These are phyloP conservation scores for Cataglyphis cursor DNA, from an alignment of 2,888 invertebrate genomes.

Conservation along the genomic window DNA sequence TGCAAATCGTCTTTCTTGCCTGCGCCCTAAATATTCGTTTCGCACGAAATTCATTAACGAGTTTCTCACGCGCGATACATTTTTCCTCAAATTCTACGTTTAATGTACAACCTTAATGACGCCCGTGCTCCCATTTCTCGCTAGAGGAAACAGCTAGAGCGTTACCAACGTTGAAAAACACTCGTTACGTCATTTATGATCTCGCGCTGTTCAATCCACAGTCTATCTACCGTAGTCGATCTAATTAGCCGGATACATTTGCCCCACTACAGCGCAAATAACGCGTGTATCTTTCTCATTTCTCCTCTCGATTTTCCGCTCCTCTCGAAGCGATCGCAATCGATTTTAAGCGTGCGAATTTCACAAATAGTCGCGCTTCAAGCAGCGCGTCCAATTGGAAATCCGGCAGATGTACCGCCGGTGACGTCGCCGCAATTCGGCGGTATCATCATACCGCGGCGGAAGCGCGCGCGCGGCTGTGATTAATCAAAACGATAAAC, in stretches of 20 bases:
- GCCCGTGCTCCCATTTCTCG: conserved; percentile 31
- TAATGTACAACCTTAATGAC: conserved; percentile 13
- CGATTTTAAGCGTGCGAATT: conserved; percentile 34
- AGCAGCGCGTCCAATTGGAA: conserved; percentile 37
- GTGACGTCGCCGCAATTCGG: conserved; percentile 35
- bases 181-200: conserved; percentile 29
- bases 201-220: neutral
- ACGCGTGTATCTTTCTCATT: conserved; percentile 38
- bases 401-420: conserved; percentile 34
- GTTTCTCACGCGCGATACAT: conserved; percentile 4
- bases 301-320: conserved; percentile 27
- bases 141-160: conserved; percentile 1
- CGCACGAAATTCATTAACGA: conserved; percentile 31
- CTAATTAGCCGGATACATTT: conserved; percentile 57
- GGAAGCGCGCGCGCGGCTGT: conserved; percentile 27
- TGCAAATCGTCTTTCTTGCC: neutral
- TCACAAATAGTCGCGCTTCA: conserved; percentile 28
- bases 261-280: neutral
- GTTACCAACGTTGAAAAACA: conserved; percentile 42
- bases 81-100: conserved; percentile 2
- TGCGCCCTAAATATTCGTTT: conserved; percentile 25
- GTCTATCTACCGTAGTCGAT: conserved; percentile 9
- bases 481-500: conserved; percentile 55
- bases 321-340: conserved; percentile 10
- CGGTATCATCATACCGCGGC: conserved; percentile 38